Base-by-base conservation (phyloP, 1,140 invertebrate species). In the Drosophila novamexicana region DNA sequence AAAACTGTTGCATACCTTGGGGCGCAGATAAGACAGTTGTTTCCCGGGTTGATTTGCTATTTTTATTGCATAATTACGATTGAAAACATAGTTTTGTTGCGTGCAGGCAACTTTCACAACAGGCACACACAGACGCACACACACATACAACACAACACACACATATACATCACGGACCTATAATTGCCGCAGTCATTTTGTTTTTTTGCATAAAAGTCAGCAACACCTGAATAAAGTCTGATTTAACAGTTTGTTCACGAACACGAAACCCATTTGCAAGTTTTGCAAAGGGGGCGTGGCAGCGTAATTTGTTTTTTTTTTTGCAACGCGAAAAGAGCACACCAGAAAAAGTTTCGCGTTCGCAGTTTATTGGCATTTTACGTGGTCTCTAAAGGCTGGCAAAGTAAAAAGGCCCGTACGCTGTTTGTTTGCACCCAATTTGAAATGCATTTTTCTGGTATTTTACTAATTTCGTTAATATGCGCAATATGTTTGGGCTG, bases 291-390 rank as follows among this genome's bases (percentile, higher is more conserved):
- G 14, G 34, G 36, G 42, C 40, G 42, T 32, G 66, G 54, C 69
- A 37, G 34, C 9, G 22, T 6, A 29, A 6, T 29, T 29, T 0
- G 22, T 29, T 42, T 42, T 37, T 37, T 81, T 81, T 81, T 83
- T 78, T 64, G 29, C 52, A 52, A 7, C 39, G 63, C 54, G 39
- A 72, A 72, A 72, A 72, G 63, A 72, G 69, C 69, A 72, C 69
- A 72, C 65, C 54, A 47, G 50, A 39, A 42, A 78, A 82, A 64
- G 58, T 86, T 82, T 79, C 39, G 6, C 45, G 56, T 56, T 69
- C 22, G 57, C 64, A 86, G 79, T 86, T 86, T 86, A 88, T 88
- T 88, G 82, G 83, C 59, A 67, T 79, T 82, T 82, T 86, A 88
- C 82, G 82, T 88, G 79, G 71, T 59, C 37, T 45, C 50, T 4